Evolutionary conservation across 2,113 vertebrate genomes (phyloP), one percentile per base, ranked within the genome.

Genomic region (Varanus komodoensis): DNA sequence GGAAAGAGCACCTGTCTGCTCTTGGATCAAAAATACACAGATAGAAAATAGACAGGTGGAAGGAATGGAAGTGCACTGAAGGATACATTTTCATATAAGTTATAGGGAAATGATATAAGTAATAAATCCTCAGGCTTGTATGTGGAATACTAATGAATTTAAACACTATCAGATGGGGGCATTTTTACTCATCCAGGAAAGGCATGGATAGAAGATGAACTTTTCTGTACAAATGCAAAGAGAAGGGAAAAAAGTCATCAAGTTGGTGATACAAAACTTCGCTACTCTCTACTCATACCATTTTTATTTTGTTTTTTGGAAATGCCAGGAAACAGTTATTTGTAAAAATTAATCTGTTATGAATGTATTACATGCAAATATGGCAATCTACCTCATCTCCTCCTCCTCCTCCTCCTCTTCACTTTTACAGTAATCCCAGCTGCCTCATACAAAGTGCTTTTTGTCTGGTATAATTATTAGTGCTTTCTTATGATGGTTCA

Each of bases 31-130:
- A 81, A 82, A 82, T 64, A 73, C 14, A 82, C 67, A 74, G 54
- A 61, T 74, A 81, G 67, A 75, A 64, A 83, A 29, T 27, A 84
- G 64, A 83, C 81, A 89, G 54, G n/a, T 83, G 27, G 69, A 84
- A 73, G 79, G 67, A 68, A 89, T 75, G 71, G 54, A 83, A 75
- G n/a, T 89, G 34, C 69, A 89, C 29, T 48, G 38, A 34, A 64
- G 68, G 88, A 82, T 74, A 34, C 27, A 83, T 14, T 83, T 74
- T n/a, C 17, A 17, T 67, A 48, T 67, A 71, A 27, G 80, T 94
- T 94, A 88, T 88, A 88, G 93, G 93, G 94, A 97, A 96, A 97
- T 97, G 95, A 97, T 96, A 94, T 96, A 96, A 95, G 95, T 97
- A 96, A 97, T 96, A 95, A 97, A 95, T 95, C 93, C 93, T 92